Evolutionary conservation across 2,113 vertebrate species (phyloP), one percentile per base, ranked within the genome.

Genomic region (Poeciliopsis turrubarensis): DNA sequence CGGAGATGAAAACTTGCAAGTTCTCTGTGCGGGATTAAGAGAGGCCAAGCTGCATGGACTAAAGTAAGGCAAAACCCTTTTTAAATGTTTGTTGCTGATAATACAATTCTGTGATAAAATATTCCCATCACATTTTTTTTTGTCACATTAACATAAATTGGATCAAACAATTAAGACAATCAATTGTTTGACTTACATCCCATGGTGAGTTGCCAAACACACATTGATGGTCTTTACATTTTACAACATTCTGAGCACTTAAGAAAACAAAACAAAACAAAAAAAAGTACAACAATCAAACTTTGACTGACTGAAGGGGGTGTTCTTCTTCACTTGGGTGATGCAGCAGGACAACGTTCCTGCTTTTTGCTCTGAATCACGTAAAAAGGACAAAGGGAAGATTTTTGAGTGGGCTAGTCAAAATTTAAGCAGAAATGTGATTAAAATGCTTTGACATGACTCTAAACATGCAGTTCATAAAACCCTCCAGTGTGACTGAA

Each of bases 11-110:
- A 87, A 83, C 12, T 65, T 91, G 0, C 80, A 85, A 75, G 41
- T 81, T 8, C 84, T 95, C 62, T 88, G 86, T 11, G 15, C 64
- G 3, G 89, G 87, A 78, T 86, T 94, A 15, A 74, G 44, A 68
- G 70, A 75, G 62, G 82, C 82, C 86, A 79, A 72, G 3, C 70
- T 95, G 63, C 79, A 81, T 4, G 79, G 5, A 14, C 73, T 94
- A 69, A 72, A 64, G 94, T 94, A 79, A 81, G 81, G 67, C 10
- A 19, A 15, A 0, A 8, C 22, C 14, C 25, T 37, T 60, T 70
- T 9, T n/a, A 25, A n/a, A 57, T 25, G 17, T n/a, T 57, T n/a
- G 0, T n/a, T 57, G 17, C 51, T 57, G 22, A 10, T n/a, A 9
- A 57, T 57, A 25, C 22, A n/a, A 25, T 57, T 57, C 25, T 57